Evolutionary conservation across 1,140 invertebrate genomes (phyloP).

Genomic region (Anthonomus grandis): DNA sequence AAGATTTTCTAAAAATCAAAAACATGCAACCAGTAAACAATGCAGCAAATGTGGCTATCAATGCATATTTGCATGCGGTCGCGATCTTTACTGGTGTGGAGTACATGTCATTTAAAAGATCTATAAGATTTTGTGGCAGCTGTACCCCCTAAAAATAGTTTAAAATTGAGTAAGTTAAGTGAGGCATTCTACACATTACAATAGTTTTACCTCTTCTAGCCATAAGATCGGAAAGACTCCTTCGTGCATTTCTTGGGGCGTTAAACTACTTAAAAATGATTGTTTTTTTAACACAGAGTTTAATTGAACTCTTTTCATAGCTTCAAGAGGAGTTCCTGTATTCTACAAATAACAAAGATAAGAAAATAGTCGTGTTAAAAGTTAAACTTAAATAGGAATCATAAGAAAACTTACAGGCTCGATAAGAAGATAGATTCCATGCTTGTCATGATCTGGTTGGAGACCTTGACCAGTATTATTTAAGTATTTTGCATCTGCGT

Average conservation of each 20-base stretch:
- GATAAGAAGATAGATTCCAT: conserved; percentile 31
- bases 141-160: conserved; percentile 25
- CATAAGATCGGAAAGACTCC: conserved; percentile 34
- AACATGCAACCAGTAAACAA: conserved; percentile 8
- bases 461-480: conserved; percentile 25
- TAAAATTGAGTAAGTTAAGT: conserved; percentile 4
- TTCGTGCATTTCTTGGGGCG: conserved; percentile 21
- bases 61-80: conserved; percentile 19
- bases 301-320: conserved; percentile 32
- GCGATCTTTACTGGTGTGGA: conserved; percentile 24
- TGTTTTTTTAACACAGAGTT: conserved; percentile 31
- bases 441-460: conserved; percentile 25
- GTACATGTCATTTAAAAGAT: conserved; percentile 27
- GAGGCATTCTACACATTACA: not conserved
- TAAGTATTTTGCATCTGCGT: conserved; percentile 33
- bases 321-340: conserved; percentile 35
- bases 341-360: conserved; percentile 25
- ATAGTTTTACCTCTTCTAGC: conserved; percentile 34
- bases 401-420: conserved; percentile 35
- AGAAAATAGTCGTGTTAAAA: conserved; percentile 4
- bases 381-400: not conserved
- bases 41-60: conserved; percentile 16
- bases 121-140: conserved; percentile 30
- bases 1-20: too few species aligned
- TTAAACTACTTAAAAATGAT: not conserved